These are phyloP conservation scores for Xanthia icteritia DNA, from an alignment of 2,888 invertebrate genomes.

Conservation along the genomic window DNA sequence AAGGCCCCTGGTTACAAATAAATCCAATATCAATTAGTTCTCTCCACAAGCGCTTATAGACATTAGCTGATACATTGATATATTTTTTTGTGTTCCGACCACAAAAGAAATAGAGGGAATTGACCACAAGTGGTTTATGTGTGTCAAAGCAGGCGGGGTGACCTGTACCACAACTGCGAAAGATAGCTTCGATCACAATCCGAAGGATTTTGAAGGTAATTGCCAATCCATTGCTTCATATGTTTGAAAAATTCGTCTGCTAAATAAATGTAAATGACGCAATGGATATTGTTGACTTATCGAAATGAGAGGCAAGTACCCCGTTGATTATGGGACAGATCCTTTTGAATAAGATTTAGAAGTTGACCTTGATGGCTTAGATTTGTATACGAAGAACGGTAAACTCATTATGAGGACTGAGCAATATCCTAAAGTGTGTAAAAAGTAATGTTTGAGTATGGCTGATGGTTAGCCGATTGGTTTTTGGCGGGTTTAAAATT, in stretches of 20 bases:
- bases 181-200: too few species aligned
- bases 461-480: background rate
- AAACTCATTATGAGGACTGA: background rate
- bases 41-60: conserved; percentile 7
- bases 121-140: conserved; percentile 10
- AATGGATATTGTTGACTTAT: too few species aligned
- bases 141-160: background rate
- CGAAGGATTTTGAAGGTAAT: too few species aligned
- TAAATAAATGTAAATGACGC: too few species aligned
- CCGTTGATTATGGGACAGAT: background rate
- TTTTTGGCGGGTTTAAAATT: background rate
- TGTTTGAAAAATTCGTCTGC: too few species aligned
- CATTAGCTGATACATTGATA: conserved; percentile 39
- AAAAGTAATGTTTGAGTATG: background rate
- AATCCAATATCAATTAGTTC: conserved; percentile 31
- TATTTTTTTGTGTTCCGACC: conserved; percentile 31
- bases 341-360: background rate
- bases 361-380: background rate
- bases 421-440: background rate
- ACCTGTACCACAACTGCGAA: background rate
- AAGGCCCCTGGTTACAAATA: too few species aligned
- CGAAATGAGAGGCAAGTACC: too few species aligned
- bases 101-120: conserved; percentile 27
- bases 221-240: too few species aligned
- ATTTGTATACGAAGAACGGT: background rate